Base-by-base conservation (phyloP, 2,888 invertebrate species). In the Harpalus rufipes region DNA sequence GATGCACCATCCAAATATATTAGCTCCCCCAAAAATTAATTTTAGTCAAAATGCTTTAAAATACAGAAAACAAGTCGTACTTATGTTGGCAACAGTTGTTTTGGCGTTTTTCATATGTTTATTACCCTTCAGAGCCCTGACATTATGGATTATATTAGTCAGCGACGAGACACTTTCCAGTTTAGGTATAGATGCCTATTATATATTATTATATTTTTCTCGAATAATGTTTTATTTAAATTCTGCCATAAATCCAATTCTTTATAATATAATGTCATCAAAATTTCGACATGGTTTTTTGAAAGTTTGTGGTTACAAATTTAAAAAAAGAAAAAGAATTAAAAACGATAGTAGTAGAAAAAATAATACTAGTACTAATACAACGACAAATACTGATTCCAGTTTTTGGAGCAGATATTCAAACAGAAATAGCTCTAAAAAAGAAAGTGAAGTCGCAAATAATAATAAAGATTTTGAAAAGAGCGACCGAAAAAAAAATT, bases 231-330 rank as follows among this genome's bases (percentile, higher is more conserved):
- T 97, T 87, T 97, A 97, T 91, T 93, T 97, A 81, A 97, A 98
- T 91, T 97, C 97, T 74, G 97, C 97, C 10, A 94, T 97, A 83
- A 98, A 98, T 92, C 97, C 97, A 10, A 96, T 97, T 88, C 92
- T 98, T 80, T 98, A 98, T 91, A 97, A 97, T 90, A 93, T 97
- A 83, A 97, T 97, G 95, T 97, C 97, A 85, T 96, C 97, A 0
- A 97, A 97, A 90, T 98, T 98, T 91, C 93, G 97, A 7, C 95
- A 95, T 79, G 96, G 96, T 4, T 96, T 97, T 88, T 92, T 95
- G 81, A 94, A 93, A 88, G 91, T 96, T 76, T 93, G 95, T 86
- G 93, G 93, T 12, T 86, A 89, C n/a, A 89, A 88, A 81, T 86
- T 87, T 79, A 86, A 87, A 58, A 87, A 63, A 85, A 88, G 86